Percentiles rank a stretch among this genome's conserved stretches.
These are phyloP conservation scores for Zaprionus vittiger DNA, from an alignment of 1,140 invertebrate genomes.

Conservation along the genomic window DNA sequence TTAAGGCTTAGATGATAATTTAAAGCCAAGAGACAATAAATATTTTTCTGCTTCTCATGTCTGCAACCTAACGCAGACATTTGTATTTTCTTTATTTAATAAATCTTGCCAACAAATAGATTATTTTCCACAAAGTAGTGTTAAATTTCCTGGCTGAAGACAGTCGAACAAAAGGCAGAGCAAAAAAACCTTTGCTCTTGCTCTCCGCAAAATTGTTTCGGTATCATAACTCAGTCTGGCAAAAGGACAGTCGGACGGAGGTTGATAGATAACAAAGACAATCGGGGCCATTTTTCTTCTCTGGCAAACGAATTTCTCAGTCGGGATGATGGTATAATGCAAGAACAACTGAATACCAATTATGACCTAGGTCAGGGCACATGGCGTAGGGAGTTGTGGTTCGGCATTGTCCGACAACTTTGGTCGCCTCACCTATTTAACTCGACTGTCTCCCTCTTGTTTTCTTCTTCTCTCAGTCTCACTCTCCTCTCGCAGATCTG, in stretches of 20 bases:
- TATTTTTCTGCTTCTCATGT: neutral
- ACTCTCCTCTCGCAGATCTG: neutral
- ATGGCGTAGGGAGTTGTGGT: neutral
- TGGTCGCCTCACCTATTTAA: conserved; percentile 1
- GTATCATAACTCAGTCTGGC: conserved; percentile 14
- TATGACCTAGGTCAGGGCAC: neutral
- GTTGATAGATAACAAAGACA: conserved; percentile 18
- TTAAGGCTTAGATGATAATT: neutral
- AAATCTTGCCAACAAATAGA: neutral
- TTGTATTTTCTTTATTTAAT: conserved; percentile 7
- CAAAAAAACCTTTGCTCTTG: neutral
- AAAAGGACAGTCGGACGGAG: neutral
- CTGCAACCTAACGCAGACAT: neutral
- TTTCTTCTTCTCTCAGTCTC: neutral
- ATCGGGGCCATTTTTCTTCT: conserved; percentile 9
- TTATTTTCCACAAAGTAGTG: conserved; percentile 5
- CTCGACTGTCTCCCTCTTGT: neutral
- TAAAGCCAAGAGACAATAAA: neutral
- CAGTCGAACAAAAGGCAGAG: conserved; percentile 2
- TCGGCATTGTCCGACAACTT: neutral
- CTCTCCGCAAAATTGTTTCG: conserved; percentile 1
- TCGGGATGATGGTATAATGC: neutral
- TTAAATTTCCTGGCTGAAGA: neutral
- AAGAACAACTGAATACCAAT: conserved; percentile 15
- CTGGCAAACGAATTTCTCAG: conserved; percentile 4